Percentiles rank a stretch among this genome's conserved stretches.
Conservation (phyloP, 2,888 invertebrate genomes). For the Mesorhabditis sp. region DNA sequence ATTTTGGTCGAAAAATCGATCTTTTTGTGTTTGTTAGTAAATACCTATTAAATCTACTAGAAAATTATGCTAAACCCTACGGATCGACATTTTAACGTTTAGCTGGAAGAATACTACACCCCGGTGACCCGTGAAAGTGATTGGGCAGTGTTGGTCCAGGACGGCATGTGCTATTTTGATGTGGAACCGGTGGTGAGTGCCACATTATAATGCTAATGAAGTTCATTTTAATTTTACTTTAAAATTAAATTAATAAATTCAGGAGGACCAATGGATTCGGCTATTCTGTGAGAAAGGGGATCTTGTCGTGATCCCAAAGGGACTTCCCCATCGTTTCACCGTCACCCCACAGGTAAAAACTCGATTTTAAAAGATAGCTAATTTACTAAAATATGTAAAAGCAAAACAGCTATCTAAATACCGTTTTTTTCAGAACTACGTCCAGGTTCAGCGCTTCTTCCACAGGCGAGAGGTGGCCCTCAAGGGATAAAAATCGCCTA, state of each 20-base stretch:
- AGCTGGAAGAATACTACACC: neutral
- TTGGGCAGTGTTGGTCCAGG: neutral
- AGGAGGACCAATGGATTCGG: neutral
- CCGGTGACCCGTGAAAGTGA: slow-evolving; percentile 2
- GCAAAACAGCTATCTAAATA: too few relatives aligned
- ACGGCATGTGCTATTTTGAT: slow-evolving; percentile 4
- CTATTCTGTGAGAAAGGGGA: neutral
- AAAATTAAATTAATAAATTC: too few relatives aligned
- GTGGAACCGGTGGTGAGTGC: neutral
- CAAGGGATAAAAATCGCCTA: neutral
- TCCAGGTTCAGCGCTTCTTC: neutral
- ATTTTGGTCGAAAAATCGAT: too few relatives aligned
- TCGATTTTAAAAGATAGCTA: too few relatives aligned
- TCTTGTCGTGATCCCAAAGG: neutral
- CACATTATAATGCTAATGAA: neutral
- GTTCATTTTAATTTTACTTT: neutral
- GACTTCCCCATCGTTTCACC: neutral
- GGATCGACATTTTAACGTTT: neutral
- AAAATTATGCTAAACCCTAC: too few relatives aligned
- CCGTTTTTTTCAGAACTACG: slow-evolving; percentile 4
- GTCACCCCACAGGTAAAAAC: neutral
- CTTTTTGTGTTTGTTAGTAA: too few relatives aligned
- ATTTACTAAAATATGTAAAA: too few relatives aligned
- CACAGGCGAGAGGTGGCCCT: neutral
- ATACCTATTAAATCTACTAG: too few relatives aligned